Evolutionary conservation across 2,888 invertebrate genomes (phyloP).

Genomic region (Megaustenia siamemsis): DNA sequence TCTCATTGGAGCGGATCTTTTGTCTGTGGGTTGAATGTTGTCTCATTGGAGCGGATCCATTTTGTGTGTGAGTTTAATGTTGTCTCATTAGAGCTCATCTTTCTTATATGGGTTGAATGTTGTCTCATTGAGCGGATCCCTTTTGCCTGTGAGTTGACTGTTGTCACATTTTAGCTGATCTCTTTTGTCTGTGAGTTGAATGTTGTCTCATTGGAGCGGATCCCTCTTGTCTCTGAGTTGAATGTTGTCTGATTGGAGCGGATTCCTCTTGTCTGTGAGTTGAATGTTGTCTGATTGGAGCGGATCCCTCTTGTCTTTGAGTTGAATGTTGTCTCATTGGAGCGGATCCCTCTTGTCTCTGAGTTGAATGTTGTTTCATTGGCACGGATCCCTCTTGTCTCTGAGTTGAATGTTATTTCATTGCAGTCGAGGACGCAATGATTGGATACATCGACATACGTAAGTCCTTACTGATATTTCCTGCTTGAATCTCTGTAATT

Average conservation of each 20-base stretch:
- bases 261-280: conserved; percentile 33
- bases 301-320: conserved; percentile 30
- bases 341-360: conserved; percentile 27
- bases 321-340: conserved; percentile 40
- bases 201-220: conserved; percentile 34
- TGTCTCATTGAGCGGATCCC: no score
- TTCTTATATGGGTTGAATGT: conserved; percentile 25
- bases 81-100: conserved; percentile 40
- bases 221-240: conserved; percentile 36
- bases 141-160: conserved; percentile 33
- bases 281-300: conserved; percentile 36
- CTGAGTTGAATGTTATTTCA: conserved; percentile 32
- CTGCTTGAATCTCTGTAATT: no score
- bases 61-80: conserved; percentile 33
- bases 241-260: conserved; percentile 34
- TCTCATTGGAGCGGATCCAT: conserved; percentile 33
- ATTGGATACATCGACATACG: conserved; percentile 34
- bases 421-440: conserved; percentile 25
- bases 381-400: no score
- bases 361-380: conserved; percentile 36
- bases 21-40: conserved; percentile 35
- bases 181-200: conserved; percentile 33
- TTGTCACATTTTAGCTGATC: conserved; percentile 25
- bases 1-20: conserved; percentile 33
- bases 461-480: conserved; percentile 25